Evolutionary conservation across 2,797 vertebrate species (phyloP).

Genomic region (Pangasius djambal): DNA sequence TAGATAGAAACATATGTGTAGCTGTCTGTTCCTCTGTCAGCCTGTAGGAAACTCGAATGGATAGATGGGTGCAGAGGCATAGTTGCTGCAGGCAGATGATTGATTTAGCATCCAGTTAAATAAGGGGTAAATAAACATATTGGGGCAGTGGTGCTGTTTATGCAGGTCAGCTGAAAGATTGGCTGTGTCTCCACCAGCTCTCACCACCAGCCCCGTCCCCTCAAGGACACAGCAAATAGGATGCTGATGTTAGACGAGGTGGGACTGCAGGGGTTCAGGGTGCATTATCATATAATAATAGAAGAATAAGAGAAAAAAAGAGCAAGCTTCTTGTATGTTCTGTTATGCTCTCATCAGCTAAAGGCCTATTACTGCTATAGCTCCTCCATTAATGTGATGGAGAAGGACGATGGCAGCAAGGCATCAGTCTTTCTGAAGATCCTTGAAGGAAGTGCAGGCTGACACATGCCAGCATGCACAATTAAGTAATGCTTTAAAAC

Average conservation of each 20-base stretch:
- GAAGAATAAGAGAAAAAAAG: slow-evolving; percentile 38
- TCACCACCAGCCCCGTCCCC: slow-evolving; percentile 48
- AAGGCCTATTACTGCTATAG: slow-evolving; percentile 63
- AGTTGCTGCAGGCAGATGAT: slow-evolving; percentile 62
- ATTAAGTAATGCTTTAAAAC: slow-evolving; percentile 7
- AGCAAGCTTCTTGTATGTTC: slow-evolving; percentile 62
- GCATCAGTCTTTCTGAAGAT: slow-evolving; percentile 59
- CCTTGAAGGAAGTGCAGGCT: slow-evolving; percentile 51
- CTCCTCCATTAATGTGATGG: slow-evolving; percentile 66
- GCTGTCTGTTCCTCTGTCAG: slow-evolving; percentile 45
- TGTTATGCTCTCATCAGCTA: slow-evolving; percentile 66
- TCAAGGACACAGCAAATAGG: slow-evolving; percentile 65
- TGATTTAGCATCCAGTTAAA: slow-evolving; percentile 64
- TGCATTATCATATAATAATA: slow-evolving; percentile 63
- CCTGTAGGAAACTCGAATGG: slow-evolving; percentile 46
- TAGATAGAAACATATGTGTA: slow-evolving; percentile 42
- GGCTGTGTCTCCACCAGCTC: slow-evolving; percentile 52
- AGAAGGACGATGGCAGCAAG: slow-evolving; percentile 58
- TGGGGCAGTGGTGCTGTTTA: slow-evolving; percentile 51
- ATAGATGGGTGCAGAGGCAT: slow-evolving; percentile 50
- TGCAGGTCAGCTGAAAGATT: slow-evolving; percentile 52
- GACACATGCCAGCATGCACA: slow-evolving; percentile 40
- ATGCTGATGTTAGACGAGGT: slow-evolving; percentile 50
- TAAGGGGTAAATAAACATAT: slow-evolving; percentile 66
- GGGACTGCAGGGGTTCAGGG: slow-evolving; percentile 12